Evolutionary conservation across 2,797 vertebrate genomes (phyloP), one percentile per base, ranked within the genome.

Genomic region (Nasua narica): DNA sequence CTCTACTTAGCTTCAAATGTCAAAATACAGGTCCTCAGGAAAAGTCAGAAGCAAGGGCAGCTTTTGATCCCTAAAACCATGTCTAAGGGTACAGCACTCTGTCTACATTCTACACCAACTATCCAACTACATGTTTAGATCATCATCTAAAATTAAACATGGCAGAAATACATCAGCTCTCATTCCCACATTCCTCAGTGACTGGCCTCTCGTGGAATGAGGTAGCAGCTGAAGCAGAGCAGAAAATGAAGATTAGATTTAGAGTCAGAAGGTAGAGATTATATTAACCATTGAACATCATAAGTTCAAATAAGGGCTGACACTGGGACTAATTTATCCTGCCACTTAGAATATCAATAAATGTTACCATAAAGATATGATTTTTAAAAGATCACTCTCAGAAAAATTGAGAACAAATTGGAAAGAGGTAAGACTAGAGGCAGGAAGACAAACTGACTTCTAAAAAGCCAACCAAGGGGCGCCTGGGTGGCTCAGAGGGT

Each of bases 141-240:
- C 94, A 95, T 72, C 19, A 40, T 72, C 92, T 97, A 96, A 96
- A 97, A 91, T 97, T 95, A 96, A 95, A 94, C 32, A 23, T 35
- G n/a, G 15, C 6, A 3, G 54, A 94, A 77, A 91, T 70, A 70
- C 12, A 52, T 27, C 3, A 13, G 81, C 58, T 79, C 29, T 74
- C 5, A n/a, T 84, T 86, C 29, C 58, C 37, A 72, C 86, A 72
- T 85, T 97, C 69, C 67, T 93, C 21, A 50, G 70, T 77, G 84
- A 79, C 76, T 62, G 40, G 50, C 27, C 27, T 83, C 60, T 14
- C 0, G 0, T 88, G 23, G 76, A 79, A 94, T 77, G 65, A 93
- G 11, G 69, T 19, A 37, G 67, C 72, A 46, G 72, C 82, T 79
- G 78, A 89, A 76, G 67, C 29, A 78, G 52, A 58, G 48, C 72